Evolutionary conservation across 1,140 invertebrate species (phyloP).

Genomic region (Formica exsecta): DNA sequence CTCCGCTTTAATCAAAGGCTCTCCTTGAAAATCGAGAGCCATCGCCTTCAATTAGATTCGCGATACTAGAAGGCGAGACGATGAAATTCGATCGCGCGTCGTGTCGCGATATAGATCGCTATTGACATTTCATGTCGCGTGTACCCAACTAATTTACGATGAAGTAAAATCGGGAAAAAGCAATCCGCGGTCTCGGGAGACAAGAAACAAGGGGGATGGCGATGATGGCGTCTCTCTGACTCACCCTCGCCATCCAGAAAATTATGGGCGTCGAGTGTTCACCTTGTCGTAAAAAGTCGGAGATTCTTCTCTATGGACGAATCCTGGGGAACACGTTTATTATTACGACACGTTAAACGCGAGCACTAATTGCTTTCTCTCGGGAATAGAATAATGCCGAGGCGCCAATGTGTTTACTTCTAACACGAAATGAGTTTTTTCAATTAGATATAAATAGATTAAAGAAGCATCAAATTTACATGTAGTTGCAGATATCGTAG

Average conservation of each 20-base stretch:
- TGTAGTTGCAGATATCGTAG: neutral
- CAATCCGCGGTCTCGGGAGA: constrained; percentile 60
- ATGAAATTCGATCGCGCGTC: constrained; percentile 53
- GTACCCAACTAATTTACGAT: constrained; percentile 67
- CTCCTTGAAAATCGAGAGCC: constrained; percentile 59
- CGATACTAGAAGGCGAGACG: constrained; percentile 28
- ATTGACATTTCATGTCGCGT: constrained; percentile 56
- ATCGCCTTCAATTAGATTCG: constrained; percentile 52
- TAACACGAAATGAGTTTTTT: neutral
- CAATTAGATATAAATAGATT: constrained; percentile 34
- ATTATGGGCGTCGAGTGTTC: constrained; percentile 67
- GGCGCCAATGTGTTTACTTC: constrained; percentile 36
- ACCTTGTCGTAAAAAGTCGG: constrained; percentile 60
- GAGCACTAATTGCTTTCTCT: constrained; percentile 41
- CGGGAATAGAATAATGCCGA: constrained; percentile 30
- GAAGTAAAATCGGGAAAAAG: constrained; percentile 67
- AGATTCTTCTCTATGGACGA: constrained; percentile 42
- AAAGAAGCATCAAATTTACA: neutral
- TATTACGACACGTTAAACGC: constrained; percentile 42
- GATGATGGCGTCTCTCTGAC: constrained; percentile 65
- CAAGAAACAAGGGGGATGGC: constrained; percentile 39
- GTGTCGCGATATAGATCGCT: constrained; percentile 1
- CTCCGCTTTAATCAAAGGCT: constrained; percentile 52
- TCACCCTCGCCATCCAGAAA: constrained; percentile 67
- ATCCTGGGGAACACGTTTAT: constrained; percentile 20